phyloP scores from a whole-genome alignment of 2,113 vertebrate genomes.

The Arvicanthis niloticus region DNA sequence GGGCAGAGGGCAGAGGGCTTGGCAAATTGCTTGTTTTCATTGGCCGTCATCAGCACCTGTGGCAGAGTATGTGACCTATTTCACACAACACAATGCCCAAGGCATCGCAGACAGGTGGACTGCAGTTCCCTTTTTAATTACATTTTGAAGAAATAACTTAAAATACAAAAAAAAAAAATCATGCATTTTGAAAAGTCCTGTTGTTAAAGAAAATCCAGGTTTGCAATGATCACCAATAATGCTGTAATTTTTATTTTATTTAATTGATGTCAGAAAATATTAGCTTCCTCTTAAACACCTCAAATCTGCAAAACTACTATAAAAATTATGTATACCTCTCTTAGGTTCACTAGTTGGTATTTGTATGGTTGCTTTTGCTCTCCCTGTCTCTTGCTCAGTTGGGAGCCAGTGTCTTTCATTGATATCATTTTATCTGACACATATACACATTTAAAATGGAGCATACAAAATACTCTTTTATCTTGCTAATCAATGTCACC shows the following conservation, averaged over 20 bases:
- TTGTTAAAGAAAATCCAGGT: slow-evolving; percentile 20
- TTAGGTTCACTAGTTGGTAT: neutral
- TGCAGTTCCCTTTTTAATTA: slow-evolving; percentile 91
- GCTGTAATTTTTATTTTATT: neutral
- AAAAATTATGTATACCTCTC: neutral
- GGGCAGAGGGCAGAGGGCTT: slow-evolving; percentile 90
- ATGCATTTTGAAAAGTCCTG: neutral
- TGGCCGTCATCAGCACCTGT: slow-evolving; percentile 88
- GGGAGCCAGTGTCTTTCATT: neutral
- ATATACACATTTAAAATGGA: neutral
- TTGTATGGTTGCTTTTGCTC: neutral
- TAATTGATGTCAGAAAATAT: neutral
- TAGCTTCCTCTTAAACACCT: neutral
- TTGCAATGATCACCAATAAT: neutral
- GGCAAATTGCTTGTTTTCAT: slow-evolving; percentile 88
- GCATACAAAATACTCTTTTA: neutral
- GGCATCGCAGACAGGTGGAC: slow-evolving; percentile 89
- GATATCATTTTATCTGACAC: neutral
- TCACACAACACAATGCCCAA: slow-evolving; percentile 84
- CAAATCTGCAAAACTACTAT: neutral
- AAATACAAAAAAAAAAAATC: slow-evolving; percentile 3
- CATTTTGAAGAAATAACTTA: slow-evolving; percentile 85
- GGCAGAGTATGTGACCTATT: slow-evolving; percentile 90
- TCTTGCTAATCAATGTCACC: neutral
- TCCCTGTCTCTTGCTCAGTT: neutral